Evolutionary conservation across 2,888 invertebrate species (phyloP), one percentile per base, ranked within the genome.

Genomic region (Neoascia interrupta): DNA sequence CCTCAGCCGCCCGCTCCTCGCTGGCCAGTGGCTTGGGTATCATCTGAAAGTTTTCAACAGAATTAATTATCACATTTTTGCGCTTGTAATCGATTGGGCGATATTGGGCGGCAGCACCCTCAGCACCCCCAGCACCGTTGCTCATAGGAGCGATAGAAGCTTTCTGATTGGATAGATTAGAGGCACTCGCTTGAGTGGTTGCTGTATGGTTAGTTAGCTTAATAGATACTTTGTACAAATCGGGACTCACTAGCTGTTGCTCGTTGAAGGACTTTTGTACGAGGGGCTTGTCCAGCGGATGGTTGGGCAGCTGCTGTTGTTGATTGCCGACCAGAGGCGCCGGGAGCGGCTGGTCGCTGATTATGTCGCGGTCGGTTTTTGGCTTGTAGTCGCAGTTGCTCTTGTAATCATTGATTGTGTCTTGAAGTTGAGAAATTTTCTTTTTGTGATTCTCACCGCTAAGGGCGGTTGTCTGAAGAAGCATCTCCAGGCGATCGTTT

Each of bases 11-110:
- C 43, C 43, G 83, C 13, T 66, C 82, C 26, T 84, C 84, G 23
- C 82, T 84, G 23, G 60, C 80, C 81, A 85, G 72, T 3, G 84
- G 81, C 74, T 88, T 86, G 6, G 85, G 88, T 36, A 86, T 85
- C 68, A 88, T 89, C 89, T 89, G 89, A 88, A 89, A 89, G 85
- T 88, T 89, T 88, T 89, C 89, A 87, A 89, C 89, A 85, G 89
- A 89, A 84, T 88, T 87, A 85, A 89, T 81, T 82, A 88, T 88
- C 81, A 51, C 64, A 81, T 75, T 70, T 81, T 75, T 75, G 58
- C 54, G 43, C 56, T 56, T 75, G 34, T 69, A 43, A 23, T 70
- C 56, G 58, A 60, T 28, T 45, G 64, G 74, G n/a, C 54, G 68
- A 53, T 56, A 21, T 41, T 63, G 51, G 45, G 13, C 47, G 31